Evolutionary conservation across 2,888 invertebrate species (phyloP), one percentile per base, ranked within the genome.

Genomic region (Seladonia tumulorum): DNA sequence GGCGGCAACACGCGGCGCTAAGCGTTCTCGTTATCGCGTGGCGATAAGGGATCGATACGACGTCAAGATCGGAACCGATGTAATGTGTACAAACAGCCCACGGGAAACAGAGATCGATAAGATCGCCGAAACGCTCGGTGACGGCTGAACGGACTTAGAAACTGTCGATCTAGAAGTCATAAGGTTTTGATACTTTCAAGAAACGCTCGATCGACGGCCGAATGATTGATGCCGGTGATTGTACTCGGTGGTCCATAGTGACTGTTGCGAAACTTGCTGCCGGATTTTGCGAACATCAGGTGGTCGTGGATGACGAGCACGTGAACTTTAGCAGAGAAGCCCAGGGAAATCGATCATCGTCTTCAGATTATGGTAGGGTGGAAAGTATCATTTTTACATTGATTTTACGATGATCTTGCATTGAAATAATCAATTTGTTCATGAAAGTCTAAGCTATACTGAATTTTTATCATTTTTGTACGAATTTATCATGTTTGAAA

Each of bases 1-100:
- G 87, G 86, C 79, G 85, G 86, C 86, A 77, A 86, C 86, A 81
- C 78, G 68, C 77, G 74, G 29, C 76, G 85, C 80, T 87, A 85
- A 84, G 86, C 85, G 82, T 45, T 68, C 81, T 81, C 72, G 84
- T 91, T 90, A 90, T 91, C 87, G 81, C 79, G 70, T 35, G 49
- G 35, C 82, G 85, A 90, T 88, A 88, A 86, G 81, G 49, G 86
- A 91, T 90, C 89, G 89, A 88, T 90, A 75, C 83, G 66, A 68
- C 10, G 82, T 80, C 81, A 79, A 89, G 82, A 90, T 83, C 81
- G 81, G 76, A 82, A 71, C 79, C 57, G 81, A 79, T 80, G 74
- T 82, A 86, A 89, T 66, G 25, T 87, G 71, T 84, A 83, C 85
- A 90, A 89, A 91, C 82, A 89, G 82, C 82, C 73, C 39, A 16